Percentiles rank a stretch among this genome's conserved stretches.
Evolutionary conservation across 53 echinoderm and acorn worm genomes (phyloP).

Genomic region (Apostichopus leukothele): DNA sequence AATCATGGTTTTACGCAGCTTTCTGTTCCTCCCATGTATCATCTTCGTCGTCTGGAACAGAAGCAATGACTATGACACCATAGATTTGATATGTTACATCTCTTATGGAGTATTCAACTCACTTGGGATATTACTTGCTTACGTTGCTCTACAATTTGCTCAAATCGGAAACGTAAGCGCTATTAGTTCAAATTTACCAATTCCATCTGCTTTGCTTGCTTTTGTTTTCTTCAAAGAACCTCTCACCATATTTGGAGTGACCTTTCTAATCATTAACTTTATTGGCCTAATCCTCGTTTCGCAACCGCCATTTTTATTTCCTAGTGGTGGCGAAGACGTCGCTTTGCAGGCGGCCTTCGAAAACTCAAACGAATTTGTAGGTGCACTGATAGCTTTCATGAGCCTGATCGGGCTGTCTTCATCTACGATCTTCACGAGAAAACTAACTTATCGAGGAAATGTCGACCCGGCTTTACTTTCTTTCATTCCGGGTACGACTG

Average conservation of each 20-base stretch:
- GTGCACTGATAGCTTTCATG: conserved; percentile 5
- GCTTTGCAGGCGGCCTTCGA: background rate
- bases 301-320: conserved; percentile 25
- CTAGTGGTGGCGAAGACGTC: background rate
- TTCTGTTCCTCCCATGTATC: background rate
- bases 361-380: background rate
- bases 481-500: background rate
- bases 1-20: background rate
- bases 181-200: conserved; percentile 22
- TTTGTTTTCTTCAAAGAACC: background rate
- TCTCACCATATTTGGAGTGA: background rate
- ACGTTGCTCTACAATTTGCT: conserved; percentile 8
- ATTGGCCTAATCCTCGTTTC: conserved; percentile 4
- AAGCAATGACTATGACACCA: background rate
- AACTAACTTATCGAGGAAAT: conserved; percentile 20
- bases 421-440: conserved; percentile 31
- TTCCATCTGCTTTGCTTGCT: background rate
- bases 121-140: background rate
- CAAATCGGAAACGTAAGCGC: conserved; percentile 29
- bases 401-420: background rate
- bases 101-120: background rate
- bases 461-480: conserved; percentile 7
- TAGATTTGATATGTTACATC: conserved; percentile 6
- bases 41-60: background rate
- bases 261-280: conserved; percentile 14